Evolutionary conservation across 53 echinoderm and acorn worm species (phyloP), one percentile per base, ranked within the genome.

Genomic region (Zoroaster sp.): DNA sequence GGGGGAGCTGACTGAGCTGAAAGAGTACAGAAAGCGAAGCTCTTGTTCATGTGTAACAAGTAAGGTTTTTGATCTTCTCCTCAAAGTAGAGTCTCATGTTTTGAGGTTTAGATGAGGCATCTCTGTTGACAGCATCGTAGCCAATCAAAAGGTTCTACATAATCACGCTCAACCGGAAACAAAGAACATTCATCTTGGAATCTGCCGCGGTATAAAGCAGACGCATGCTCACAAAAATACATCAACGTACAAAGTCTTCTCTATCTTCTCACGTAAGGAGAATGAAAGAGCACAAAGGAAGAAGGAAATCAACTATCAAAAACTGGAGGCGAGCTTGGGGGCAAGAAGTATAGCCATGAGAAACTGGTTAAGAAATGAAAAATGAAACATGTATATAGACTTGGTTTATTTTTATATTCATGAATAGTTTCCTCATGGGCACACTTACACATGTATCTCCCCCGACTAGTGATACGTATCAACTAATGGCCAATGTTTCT

Each of bases 1-100:
- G 5, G 46, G n/a, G 33, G 23, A 67, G 14, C 73, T 89, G 5
- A 89, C 80, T 18, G 18, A 39, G 37, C 40, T 89, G 40, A 77
- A 67, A 43, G 77, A 88, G 23, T 88, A 40, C 34, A n/a, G 28
- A 76, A 31, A 36, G 6, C 63, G 80, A 4, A 43, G 89, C n/a
- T 33, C 80, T 81, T 39, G 73, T 90, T 36, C 53, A 72, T 36
- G n/a, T 36, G 73, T 82, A 9, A 68, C 81, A 42, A 45, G 54
- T 7, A 43, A 66, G 3, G 54, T 77, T 3, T 87, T 79, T 70
- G 35, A 76, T 18, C 54, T 89, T 23, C 33, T 80, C 18, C 69
- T 81, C 15, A 20, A 66, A 12, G 72, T 54, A 20, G 90, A 90
- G 59, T 15, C n/a, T n/a, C 10, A 78, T 89, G 35, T 89, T 89